Base-by-base conservation (phyloP, 2,888 invertebrate species). In the Scrobipalpa atriplicella region DNA sequence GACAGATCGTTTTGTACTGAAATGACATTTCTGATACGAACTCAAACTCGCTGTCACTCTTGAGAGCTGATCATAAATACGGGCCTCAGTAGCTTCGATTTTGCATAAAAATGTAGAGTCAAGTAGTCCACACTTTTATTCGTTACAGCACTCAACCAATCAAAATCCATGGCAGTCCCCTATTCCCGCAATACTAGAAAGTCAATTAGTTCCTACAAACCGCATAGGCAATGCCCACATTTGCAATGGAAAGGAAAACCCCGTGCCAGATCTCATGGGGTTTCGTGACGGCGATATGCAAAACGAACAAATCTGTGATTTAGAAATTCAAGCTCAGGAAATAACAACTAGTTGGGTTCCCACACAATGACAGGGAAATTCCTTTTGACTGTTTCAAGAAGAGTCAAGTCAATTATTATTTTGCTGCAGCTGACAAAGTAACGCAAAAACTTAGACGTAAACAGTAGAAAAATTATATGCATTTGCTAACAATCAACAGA, bases 161-260 rank as follows among this genome's bases (percentile, higher is more conserved):
- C 58, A 58, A 38, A 58, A 58, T n/a, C 6, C 58, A 58, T 21
- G 16, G 16, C 61, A 61, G 18, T 18, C 19, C n/a, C 36, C 5
- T 54, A 29, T 67, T 67, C 69, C 16, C 38, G 62, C 65, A 66
- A 69, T 54, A 18, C 43, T 67, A 69, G 67, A 69, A 69, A 67
- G 69, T 66, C 66, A 69, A 68, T 66, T 60, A 67, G 60, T 16
- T 58, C 18, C 38, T 13, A 21, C 64, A 56, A 62, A 61, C 51
- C 38, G 67, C 36, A 67, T 60, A 61, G 36, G 29, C 62, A 63
- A 64, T 51, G 41, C 61, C 29, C 58, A 61, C 61, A 61, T 61
- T 61, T 61, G 61, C 61, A 61, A 61, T 61, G 61, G 61, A 41
- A 61, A 61, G 19, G 39, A 21, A 19, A 29, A 41, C 41, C 6